Percentiles rank a stretch among this genome's conserved stretches.
These are phyloP conservation scores for Carcinoscorpius rotundicauda DNA, from an alignment of 1,140 invertebrate genomes.

Conservation along the genomic window DNA sequence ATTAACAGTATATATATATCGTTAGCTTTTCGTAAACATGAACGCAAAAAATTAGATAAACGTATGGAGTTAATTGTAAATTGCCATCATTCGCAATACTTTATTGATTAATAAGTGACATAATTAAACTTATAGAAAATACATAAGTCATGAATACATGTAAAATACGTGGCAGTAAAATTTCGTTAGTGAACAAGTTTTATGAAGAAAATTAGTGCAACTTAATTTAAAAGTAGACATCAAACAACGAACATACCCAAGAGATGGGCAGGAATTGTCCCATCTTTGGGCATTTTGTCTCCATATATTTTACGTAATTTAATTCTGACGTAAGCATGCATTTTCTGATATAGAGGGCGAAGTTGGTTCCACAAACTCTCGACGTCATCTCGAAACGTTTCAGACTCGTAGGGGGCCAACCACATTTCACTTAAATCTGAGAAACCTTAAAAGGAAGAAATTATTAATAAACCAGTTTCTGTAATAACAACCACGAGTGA, in stretches of 20 bases:
- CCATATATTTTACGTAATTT: slow-evolving; percentile 54
- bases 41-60: no score
- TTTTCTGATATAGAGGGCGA: slow-evolving; percentile 67
- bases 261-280: slow-evolving; percentile 85
- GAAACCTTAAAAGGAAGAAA: slow-evolving; percentile 17
- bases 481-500: no score
- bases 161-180: slow-evolving; percentile 8
- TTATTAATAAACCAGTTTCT: neutral
- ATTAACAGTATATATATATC: no score
- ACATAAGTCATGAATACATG: no score
- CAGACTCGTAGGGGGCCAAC: slow-evolving; percentile 17
- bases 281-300: slow-evolving; percentile 34
- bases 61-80: no score
- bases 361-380: slow-evolving; percentile 70
- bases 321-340: slow-evolving; percentile 78
- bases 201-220: no score
- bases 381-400: slow-evolving; percentile 43
- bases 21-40: no score
- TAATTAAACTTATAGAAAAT: no score
- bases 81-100: no score
- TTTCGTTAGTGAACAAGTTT: no score
- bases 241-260: slow-evolving; percentile 32
- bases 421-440: slow-evolving; percentile 15
- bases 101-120: no score
- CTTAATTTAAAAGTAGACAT: no score